These are phyloP conservation scores for Thymallus thymallus DNA, from an alignment of 2,113 vertebrate species.

Conservation along the genomic window DNA sequence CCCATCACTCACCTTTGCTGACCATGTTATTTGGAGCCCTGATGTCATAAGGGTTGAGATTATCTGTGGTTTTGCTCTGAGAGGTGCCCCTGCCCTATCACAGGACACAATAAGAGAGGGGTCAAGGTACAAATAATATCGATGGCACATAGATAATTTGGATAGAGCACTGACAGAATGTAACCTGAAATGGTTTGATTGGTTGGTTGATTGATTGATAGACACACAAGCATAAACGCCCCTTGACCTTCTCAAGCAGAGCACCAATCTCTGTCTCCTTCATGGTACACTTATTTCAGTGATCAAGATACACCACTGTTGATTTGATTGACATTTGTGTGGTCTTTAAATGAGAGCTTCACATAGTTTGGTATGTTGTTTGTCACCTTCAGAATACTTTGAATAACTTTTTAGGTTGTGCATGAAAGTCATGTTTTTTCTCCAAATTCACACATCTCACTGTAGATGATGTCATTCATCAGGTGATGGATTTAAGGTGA, in stretches of 20 bases:
- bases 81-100: background rate
- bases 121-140: background rate
- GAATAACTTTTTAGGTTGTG: background rate
- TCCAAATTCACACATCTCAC: background rate
- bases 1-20: conserved; percentile 35
- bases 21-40: conserved; percentile 11
- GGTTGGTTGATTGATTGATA: background rate
- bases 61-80: background rate
- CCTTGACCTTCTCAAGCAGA: background rate
- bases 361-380: background rate
- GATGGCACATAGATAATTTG: background rate
- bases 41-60: conserved; percentile 55
- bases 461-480: background rate
- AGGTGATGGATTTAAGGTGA: background rate
- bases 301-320: background rate
- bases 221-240: background rate
- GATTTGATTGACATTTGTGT: background rate
- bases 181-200: background rate
- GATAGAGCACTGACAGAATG: background rate
- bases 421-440: background rate
- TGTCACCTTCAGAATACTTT: conserved; percentile 6
- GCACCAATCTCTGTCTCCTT: conserved; percentile 29
- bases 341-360: background rate
- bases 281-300: conserved; percentile 21
- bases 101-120: conserved; percentile 5